Percentiles rank a stretch among this genome's conserved stretches.
These are phyloP conservation scores for Poecile atricapillus DNA, from an alignment of 2,113 vertebrate genomes.

Conservation along the genomic window DNA sequence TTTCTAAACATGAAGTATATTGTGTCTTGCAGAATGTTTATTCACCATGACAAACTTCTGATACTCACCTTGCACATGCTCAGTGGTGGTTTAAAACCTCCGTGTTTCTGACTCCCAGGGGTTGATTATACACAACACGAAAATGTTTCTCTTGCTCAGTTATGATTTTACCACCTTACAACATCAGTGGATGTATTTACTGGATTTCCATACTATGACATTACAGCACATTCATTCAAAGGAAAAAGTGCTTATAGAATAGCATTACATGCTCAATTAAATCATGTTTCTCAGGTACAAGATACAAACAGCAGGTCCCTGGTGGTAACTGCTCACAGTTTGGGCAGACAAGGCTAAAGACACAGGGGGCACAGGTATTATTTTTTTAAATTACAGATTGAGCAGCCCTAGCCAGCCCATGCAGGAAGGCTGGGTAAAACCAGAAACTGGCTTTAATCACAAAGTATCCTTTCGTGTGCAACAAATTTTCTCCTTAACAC, in stretches of 20 bases:
- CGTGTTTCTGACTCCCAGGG: background rate
- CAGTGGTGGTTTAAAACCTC: background rate
- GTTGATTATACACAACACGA: background rate
- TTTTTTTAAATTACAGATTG: background rate
- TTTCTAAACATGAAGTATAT: background rate
- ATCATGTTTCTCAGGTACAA: background rate
- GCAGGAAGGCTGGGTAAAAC: background rate
- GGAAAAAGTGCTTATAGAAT: background rate
- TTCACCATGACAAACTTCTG: background rate
- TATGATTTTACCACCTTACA: background rate
- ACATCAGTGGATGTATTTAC: background rate
- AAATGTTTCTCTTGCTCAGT: background rate
- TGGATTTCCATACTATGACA: background rate
- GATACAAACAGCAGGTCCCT: background rate
- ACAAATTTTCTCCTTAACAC: background rate
- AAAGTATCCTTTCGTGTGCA: background rate
- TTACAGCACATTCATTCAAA: background rate
- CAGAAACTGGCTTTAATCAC: background rate
- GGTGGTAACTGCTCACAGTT: background rate
- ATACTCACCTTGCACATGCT: background rate
- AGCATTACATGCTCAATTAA: background rate
- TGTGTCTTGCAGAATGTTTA: background rate
- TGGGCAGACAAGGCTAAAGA: background rate
- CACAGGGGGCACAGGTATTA: background rate
- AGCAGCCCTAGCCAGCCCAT: background rate